These are phyloP conservation scores for Trididemnum clinides DNA, from an alignment of 23 tunicate species.

Conservation along the genomic window DNA sequence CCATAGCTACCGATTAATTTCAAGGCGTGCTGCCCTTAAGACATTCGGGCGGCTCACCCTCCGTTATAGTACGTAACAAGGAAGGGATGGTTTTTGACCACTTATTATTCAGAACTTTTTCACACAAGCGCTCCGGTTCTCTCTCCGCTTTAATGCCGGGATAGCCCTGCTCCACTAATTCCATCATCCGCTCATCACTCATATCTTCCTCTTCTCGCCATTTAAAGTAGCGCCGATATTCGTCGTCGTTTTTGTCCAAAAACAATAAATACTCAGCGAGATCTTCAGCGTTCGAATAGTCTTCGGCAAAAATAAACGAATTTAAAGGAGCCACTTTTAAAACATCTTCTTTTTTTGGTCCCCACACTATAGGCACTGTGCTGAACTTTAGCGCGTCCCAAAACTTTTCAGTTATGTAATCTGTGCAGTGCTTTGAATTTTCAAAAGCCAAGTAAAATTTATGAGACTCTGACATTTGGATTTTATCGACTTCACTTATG, in stretches of 20 bases:
- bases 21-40: too few species aligned
- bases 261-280: not conserved
- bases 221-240: conserved; percentile 1
- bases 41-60: conserved; percentile 24
- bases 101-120: conserved; percentile 1
- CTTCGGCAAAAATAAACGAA: conserved; percentile 25
- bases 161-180: not conserved
- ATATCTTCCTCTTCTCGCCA: conserved; percentile 25
- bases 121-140: not conserved
- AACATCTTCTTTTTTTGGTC: conserved; percentile 22
- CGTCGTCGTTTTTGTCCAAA: not conserved
- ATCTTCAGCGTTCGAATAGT: not conserved
- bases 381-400: not conserved
- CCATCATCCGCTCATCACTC: conserved; percentile 18
- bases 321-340: conserved; percentile 17
- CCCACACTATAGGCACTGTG: conserved; percentile 25
- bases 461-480: not conserved
- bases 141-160: not conserved
- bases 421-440: conserved; percentile 22
- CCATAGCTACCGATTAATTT: too few species aligned
- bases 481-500: not conserved
- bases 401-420: conserved; percentile 35
- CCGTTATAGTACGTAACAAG: not conserved
- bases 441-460: conserved; percentile 34
- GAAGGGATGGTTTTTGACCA: conserved; percentile 1